Base-by-base conservation (phyloP, 2,797 vertebrate species). In the Xiphophorus birchmanni region DNA sequence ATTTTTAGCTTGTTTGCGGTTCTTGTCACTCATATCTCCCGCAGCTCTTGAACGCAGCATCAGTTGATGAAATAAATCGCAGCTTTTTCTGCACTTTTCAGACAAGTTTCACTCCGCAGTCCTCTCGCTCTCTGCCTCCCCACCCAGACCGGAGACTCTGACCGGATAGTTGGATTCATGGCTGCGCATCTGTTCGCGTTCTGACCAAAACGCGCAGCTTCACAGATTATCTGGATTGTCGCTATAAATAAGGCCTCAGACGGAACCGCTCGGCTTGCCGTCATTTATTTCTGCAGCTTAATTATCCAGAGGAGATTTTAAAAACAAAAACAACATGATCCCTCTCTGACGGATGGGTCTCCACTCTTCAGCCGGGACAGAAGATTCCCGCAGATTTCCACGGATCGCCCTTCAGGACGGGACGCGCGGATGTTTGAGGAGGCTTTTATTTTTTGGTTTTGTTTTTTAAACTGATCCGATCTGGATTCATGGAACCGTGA, bases 171-270 rank as follows among this genome's bases (percentile, higher is more conserved):
- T 47, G 29, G 54, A 12, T 67, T 44, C 23, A n/a, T 45, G 40
- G 10, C 56, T 26, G 50, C 75, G 69, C 11, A 13, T 21, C 58
- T 76, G 18, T 72, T 18, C 13, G 60, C 74, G 79, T 71, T 50
- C 82, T 54, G 80, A 82, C 83, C 56, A 75, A 7, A 76, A 69
- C 75, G 75, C 81, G 77, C 80, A 80, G 88, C 84, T 21, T 89
- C 90, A 78, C 82, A 3, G 83, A 83, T 84, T 12, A 86, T 91
- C 77, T 58, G 83, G 85, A 86, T 83, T 58, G 65, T 85, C 29
- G 50, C 81, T 81, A 90, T 90, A 91, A 84, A 90, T 90, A 83
- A 86, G 92, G 89, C 90, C 88, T 80, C 84, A 75, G 82, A 78
- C 83, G 77, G 89, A 77, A 88, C 90, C 58, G 84, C 81, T 80